phyloP scores from a whole-genome alignment of 2,113 vertebrate genomes.

The Pardalotus punctatus region DNA sequence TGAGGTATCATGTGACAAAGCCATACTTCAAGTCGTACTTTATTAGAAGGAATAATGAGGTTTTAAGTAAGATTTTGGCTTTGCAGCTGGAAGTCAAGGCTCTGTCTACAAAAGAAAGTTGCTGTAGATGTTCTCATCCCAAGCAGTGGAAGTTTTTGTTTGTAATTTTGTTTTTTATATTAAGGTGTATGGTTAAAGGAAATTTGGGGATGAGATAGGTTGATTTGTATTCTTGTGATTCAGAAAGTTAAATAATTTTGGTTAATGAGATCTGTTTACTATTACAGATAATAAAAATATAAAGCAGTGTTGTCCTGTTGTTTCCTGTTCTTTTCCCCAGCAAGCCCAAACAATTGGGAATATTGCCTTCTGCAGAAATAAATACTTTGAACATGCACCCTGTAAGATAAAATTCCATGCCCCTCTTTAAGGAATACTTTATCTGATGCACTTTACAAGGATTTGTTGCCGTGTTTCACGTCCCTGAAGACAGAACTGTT shows the following conservation, averaged over 20 bases:
- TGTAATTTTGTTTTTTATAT: neutral
- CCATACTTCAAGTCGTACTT: neutral
- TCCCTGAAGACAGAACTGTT: neutral
- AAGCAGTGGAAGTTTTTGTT: neutral
- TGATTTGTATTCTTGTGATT: neutral
- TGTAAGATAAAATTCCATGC: neutral
- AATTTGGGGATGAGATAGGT: neutral
- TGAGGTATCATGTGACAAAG: constrained; percentile 7
- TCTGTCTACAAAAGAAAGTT: neutral
- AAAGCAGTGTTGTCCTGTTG: neutral
- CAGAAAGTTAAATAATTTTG: neutral
- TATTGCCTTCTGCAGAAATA: neutral
- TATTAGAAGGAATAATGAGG: neutral
- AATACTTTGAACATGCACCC: neutral
- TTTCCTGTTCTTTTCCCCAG: neutral
- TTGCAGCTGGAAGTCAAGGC: neutral
- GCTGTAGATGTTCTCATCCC: neutral
- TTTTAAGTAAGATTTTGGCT: neutral
- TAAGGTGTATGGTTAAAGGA: neutral
- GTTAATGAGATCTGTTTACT: neutral
- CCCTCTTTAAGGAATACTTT: neutral
- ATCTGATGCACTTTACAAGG: neutral
- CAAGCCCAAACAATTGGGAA: neutral
- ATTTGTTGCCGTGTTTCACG: neutral
- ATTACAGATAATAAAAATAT: neutral